Conservation (phyloP, 2,113 vertebrate species). For the Oenanthe oenanthe region DNA sequence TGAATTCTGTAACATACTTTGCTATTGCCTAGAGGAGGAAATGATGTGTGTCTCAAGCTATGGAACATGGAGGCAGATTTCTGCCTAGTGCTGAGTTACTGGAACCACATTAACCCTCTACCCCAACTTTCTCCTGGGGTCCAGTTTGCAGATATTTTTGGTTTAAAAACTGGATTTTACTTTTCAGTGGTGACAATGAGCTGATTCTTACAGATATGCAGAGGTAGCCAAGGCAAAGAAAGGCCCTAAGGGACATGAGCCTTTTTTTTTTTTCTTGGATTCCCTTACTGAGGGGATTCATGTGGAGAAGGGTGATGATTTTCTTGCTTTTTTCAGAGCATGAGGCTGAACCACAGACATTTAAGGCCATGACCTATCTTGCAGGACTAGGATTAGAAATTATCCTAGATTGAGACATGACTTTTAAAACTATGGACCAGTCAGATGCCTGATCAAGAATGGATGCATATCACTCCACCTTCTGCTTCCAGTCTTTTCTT, state of each 20-base stretch:
- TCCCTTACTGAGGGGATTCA: neutral
- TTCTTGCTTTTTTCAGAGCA: neutral
- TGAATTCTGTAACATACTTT: neutral
- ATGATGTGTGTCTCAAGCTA: neutral
- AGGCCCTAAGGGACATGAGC: neutral
- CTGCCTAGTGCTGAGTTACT: neutral
- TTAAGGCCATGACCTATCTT: neutral
- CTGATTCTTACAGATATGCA: neutral
- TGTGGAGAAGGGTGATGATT: neutral
- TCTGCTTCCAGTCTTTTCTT: neutral
- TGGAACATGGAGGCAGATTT: neutral
- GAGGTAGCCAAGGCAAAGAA: neutral
- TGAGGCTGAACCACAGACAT: neutral
- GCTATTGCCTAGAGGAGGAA: neutral
- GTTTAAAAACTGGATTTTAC: neutral
- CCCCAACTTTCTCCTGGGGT: neutral
- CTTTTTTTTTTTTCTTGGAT: neutral
- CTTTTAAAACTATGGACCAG: neutral
- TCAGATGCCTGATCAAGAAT: neutral
- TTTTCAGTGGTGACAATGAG: neutral
- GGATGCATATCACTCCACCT: neutral
- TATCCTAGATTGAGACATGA: neutral
- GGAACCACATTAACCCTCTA: neutral
- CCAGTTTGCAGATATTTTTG: neutral
- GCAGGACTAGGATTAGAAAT: neutral